phyloP scores from a whole-genome alignment of 2,888 invertebrate genomes.

The Plebejus argus region DNA sequence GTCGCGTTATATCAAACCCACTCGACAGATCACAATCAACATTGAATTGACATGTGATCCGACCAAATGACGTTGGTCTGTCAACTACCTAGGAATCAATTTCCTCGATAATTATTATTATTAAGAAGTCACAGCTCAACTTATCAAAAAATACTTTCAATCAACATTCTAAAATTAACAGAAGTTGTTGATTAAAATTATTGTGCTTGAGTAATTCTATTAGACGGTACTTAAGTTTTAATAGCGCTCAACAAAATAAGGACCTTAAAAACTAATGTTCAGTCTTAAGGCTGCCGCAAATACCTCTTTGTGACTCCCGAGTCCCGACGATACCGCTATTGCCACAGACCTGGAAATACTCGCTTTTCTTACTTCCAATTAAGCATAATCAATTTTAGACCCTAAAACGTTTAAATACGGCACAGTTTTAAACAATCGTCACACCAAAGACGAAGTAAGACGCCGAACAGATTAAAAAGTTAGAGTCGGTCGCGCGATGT shows the following conservation, averaged over 20 bases:
- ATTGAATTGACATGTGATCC: too few species aligned
- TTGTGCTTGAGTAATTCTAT: slow-evolving; percentile 70
- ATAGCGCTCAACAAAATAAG: slow-evolving; percentile 77
- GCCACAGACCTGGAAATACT: slow-evolving; percentile 62
- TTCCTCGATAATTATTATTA: too few species aligned
- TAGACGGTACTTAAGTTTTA: slow-evolving; percentile 69
- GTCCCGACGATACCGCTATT: slow-evolving; percentile 56
- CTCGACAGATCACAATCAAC: too few species aligned
- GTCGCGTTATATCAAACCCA: too few species aligned
- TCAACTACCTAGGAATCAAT: too few species aligned
- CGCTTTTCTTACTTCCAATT: slow-evolving; percentile 53
- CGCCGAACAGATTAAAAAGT: slow-evolving; percentile 77
- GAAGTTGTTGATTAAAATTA: slow-evolving; percentile 70
- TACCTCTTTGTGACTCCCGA: slow-evolving; percentile 77
- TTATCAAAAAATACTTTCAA: too few species aligned
- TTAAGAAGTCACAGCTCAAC: too few species aligned
- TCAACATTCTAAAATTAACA: slow-evolving; percentile 35
- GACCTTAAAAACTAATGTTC: slow-evolving; percentile 80
- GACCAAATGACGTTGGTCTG: too few species aligned
- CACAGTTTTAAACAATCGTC: slow-evolving; percentile 39
- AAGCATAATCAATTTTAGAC: slow-evolving; percentile 44
- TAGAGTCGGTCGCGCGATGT: slow-evolving; percentile 77
- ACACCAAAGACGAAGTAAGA: slow-evolving; percentile 64
- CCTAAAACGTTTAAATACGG: slow-evolving; percentile 37
- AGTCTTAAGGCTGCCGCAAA: slow-evolving; percentile 77